Evolutionary conservation across 2,113 vertebrate species (phyloP), one percentile per base, ranked within the genome.

Genomic region (Psittacara wagleri): DNA sequence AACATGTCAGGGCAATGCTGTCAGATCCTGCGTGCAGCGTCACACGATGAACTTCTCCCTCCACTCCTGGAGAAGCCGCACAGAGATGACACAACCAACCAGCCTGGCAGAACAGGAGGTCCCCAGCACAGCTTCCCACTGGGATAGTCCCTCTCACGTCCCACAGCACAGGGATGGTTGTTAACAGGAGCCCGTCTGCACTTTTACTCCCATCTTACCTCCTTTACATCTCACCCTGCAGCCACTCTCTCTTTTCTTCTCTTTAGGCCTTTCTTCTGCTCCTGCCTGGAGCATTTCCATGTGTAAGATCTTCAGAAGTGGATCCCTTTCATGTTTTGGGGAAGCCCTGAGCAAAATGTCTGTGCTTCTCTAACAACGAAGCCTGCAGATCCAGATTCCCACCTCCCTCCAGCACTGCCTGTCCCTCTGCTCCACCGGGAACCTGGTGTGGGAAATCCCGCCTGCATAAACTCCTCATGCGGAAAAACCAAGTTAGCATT

Each of bases 1-100:
- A 55, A 29, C 0, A 44, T 2, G 0, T 0, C 12, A 1, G 15
- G 77, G 63, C 62, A 52, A 31, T 2, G 7, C 54, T 8, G 1
- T 1, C 6, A 93, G 66, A 41, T 16, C 37, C 62, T 22, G 25
- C 0, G 1, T 9, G 37, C 39, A 61, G 78, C 57, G 59, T 86
- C 51, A 51, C 81, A 1, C 0, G 25, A 46, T 4, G 29, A 49
- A 48, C 17, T 76, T 27, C 75, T 62, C 46, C 57, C 29, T 39
- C 41, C 1, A 1, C 6, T n/a, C 37, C 79, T 31, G 67, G 13
- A 85, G 33, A 8, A 80, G 48, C 27, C 27, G 7, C 4, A 13
- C 6, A 62, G 49, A 29, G 69, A 10, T 2, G 59, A 68, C 31
- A 68, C 29, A 17, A 64, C 25, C 18, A 28, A 33, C 6, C 29